phyloP scores from a whole-genome alignment of 2,113 vertebrate species.

The Taxidea taxus region DNA sequence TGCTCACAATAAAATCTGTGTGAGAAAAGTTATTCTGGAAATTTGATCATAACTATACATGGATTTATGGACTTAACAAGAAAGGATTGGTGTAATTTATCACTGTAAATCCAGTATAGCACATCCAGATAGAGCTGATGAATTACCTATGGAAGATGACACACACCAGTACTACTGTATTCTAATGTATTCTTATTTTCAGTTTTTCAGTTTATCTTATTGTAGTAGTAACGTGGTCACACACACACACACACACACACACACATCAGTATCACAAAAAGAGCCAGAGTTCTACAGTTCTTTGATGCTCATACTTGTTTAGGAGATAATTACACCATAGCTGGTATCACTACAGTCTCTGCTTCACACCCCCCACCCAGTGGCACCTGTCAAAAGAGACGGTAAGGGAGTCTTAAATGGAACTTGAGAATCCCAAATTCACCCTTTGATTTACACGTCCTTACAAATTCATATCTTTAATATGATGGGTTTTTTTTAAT shows the following conservation, averaged over 20 bases:
- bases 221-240: not conserved
- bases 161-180: not conserved
- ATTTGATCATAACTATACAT: conserved; percentile 16
- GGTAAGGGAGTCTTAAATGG: not conserved
- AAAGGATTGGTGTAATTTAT: not conserved
- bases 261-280: not conserved
- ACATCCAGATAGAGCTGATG: not conserved
- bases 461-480: conserved; percentile 15
- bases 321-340: not conserved
- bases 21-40: conserved; percentile 34
- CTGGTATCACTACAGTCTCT: not conserved
- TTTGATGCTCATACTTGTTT: conserved; percentile 25
- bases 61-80: conserved; percentile 14
- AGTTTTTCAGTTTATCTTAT: not conserved
- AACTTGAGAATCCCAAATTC: conserved; percentile 5
- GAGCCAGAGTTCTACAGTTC: not conserved
- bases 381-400: conserved; percentile 18
- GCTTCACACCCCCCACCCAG: not conserved
- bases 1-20: conserved; percentile 19
- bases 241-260: not conserved
- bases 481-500: conserved; percentile 3
- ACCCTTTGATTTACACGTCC: not conserved
- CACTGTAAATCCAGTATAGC: conserved; percentile 19
- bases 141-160: conserved; percentile 26
- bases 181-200: not conserved